A percentile compares a stretch with the other conserved stretches of the same genome.
phyloP scores from a whole-genome alignment of 2,113 vertebrate genomes.

The Eptesicus fuscus region DNA sequence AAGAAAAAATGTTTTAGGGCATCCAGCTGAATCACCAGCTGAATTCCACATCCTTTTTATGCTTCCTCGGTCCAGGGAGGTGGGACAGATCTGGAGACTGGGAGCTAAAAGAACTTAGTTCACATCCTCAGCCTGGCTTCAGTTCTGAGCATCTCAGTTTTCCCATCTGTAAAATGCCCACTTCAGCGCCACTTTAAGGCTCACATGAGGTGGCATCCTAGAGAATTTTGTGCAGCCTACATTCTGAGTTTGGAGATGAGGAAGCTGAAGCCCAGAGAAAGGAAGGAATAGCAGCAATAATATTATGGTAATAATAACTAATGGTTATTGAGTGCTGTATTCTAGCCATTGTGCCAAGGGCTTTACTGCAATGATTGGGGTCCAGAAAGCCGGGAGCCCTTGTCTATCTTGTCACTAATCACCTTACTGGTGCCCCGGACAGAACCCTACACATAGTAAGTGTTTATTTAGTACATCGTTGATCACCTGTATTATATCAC shows the following conservation, averaged over 20 bases:
- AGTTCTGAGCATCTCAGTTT: slow-evolving; percentile 10
- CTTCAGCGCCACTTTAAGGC: not conserved
- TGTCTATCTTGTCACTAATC: not conserved
- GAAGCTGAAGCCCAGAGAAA: not conserved
- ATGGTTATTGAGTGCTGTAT: not conserved
- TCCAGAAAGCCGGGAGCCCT: not conserved
- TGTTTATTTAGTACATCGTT: not conserved
- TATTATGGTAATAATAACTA: not conserved
- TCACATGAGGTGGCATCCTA: not conserved
- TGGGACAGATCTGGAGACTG: not conserved
- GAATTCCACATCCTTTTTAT: not conserved
- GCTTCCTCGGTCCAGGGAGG: not conserved
- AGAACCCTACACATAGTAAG: not conserved
- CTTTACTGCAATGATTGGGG: not conserved
- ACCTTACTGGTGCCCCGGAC: not conserved
- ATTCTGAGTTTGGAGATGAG: not conserved
- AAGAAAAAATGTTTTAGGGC: not conserved
- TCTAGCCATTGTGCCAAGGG: not conserved
- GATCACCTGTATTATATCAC: not conserved
- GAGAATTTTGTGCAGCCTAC: not conserved
- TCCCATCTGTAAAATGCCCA: not conserved
- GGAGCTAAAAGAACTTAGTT: not conserved
- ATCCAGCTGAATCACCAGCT: not conserved
- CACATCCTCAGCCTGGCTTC: not conserved
- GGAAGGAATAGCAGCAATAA: not conserved